phyloP scores from a whole-genome alignment of 2,113 vertebrate species.

The Pteruthius melanotis region DNA sequence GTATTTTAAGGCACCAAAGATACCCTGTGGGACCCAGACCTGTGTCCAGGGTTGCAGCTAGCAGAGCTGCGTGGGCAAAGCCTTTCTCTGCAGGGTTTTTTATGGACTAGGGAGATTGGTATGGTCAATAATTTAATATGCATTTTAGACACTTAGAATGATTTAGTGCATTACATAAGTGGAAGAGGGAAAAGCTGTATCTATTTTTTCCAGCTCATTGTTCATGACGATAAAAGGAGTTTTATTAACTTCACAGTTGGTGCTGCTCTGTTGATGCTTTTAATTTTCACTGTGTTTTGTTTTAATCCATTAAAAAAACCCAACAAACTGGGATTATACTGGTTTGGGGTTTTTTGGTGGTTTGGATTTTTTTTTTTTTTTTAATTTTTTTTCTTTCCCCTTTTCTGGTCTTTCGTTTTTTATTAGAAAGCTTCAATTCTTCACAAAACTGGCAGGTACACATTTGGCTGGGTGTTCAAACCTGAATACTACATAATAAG shows the following conservation, averaged over 20 bases:
- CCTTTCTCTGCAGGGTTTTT: not conserved
- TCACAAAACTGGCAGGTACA: not conserved
- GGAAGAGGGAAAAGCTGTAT: not conserved
- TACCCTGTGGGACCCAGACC: not conserved
- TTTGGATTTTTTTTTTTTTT: not conserved
- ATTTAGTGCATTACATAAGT: not conserved
- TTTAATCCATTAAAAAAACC: not conserved
- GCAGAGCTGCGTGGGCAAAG: not conserved
- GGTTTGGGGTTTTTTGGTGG: not conserved
- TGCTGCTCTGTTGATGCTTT: not conserved
- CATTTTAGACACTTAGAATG: not conserved
- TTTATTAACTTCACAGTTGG: conserved; percentile 6
- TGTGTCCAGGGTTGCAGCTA: not conserved
- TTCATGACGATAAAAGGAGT: not conserved
- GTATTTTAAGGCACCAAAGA: not conserved
- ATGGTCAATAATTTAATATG: not conserved
- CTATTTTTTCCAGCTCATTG: not conserved
- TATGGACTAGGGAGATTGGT: not conserved
- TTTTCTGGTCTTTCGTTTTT: not conserved
- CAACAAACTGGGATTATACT: not conserved
- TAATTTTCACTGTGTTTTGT: not conserved
- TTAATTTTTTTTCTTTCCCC: fast-evolving
- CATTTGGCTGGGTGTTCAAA: not conserved
- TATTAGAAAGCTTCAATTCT: not conserved
- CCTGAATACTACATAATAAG: not conserved